Evolutionary conservation across 30 jellyfish, hydroid and myxozoan species (phyloP), one percentile per base, ranked within the genome.

Genomic region (Hydra vulgaris): DNA sequence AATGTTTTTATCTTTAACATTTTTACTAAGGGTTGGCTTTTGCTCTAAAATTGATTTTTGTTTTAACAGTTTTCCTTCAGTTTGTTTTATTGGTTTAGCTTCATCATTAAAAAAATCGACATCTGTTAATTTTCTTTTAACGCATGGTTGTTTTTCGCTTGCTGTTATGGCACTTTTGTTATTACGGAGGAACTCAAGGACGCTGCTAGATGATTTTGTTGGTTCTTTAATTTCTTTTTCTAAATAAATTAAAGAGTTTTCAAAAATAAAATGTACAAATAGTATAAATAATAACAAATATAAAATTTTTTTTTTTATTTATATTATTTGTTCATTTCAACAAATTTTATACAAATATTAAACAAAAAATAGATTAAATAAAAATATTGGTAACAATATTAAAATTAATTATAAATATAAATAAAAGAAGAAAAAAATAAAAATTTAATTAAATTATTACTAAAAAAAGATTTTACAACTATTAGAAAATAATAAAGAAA

Each of bases 11-110:
- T 75, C 87, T 21, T 72, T 79, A n/a, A 69, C 71, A 20, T 87
- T 80, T 12, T 94, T 88, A 4, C 88, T 94, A 25, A 90, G 79
- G 20, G 53, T 78, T 22, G 97, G 97, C 66, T 7, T 27, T 73
- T 68, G 78, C 27, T 26, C 22, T 54, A 75, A 40, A 40, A 40
- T 40, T 40, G 61, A 12, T 12, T 40, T 40, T 40, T 40, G 61
- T 40, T 3, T 3, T 3, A 12, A 40, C 61, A 40, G 12, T 40
- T 40, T 12, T 12, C 61, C 61, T 40, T 40, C 12, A 40, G 61
- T 40, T 40, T 52, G 54, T 24, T 61, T 24, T 18, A 66, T 20
- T 67, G 20, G 72, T 71, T 80, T 25, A 21, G 24, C 16, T 21
- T 79, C 26, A 19, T 21, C 0, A 26, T 12, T 7, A 0, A 27